Evolutionary conservation across 2,113 vertebrate genomes (phyloP), one percentile per base, ranked within the genome.

Genomic region (Spea bombifrons): DNA sequence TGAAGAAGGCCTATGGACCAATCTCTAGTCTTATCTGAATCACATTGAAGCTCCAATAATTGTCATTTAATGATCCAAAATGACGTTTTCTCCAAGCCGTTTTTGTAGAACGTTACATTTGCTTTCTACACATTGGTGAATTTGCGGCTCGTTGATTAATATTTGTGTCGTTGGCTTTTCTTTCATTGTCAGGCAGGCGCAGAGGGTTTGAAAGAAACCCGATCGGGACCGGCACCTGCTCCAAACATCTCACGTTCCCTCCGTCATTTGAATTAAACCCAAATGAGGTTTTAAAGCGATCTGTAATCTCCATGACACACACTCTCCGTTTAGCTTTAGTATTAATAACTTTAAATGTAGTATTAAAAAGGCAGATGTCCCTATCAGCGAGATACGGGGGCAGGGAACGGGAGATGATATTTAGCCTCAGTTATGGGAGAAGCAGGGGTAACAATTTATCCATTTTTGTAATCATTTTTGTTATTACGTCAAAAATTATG

Each of bases 61-160:
- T 30, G 15, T 6, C 44, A 68, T 46, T 10, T 68, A 68, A 15
- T 48, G 12, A 59, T 12, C 44, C 8, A 47, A 68, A 68, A 15
- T 10, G n/a, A 48, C 5, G 12, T 43, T 43, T 7, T 8, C 9
- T 9, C 64, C 30, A 10, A 10, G 1, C 8, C 9, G 8, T 7
- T 48, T 47, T 61, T 4, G 8, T 73, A 5, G 8, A 30, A 49
- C 7, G 15, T 3, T 8, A 50, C 46, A 8, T 64, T 16, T 53
- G 48, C 52, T 53, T 13, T 10, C 7, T 75, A 15, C 15, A 9
- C 17, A 45, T 55, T 76, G 49, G 50, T 67, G 57, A 67, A 76
- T 68, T 68, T 52, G 17, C 12, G n/a, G 75, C 43, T 55, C 47
- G 64, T 47, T 76, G 65, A 76, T 76, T 76, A 76, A 76, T 68